Evolutionary conservation across 1,140 invertebrate genomes (phyloP).

Genomic region (Cyphomyrmex costatus): DNA sequence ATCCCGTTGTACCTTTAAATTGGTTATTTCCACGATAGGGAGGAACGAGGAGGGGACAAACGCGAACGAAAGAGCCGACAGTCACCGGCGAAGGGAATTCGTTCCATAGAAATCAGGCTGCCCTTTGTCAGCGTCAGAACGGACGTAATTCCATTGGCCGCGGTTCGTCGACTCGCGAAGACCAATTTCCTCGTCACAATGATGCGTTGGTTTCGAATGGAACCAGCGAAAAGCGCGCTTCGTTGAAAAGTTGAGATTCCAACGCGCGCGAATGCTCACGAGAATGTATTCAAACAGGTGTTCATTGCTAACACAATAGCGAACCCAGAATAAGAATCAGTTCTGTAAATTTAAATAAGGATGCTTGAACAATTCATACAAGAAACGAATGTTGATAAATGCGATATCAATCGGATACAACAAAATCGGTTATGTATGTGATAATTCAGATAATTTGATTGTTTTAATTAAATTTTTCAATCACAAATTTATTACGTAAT

Average conservation of each 20-base stretch:
- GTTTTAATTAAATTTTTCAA: too few relatives aligned
- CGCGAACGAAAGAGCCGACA: conserved; percentile 50
- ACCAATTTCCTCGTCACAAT: conserved; percentile 58
- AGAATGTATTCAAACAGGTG: conserved; percentile 13
- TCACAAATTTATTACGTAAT: not conserved
- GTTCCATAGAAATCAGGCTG: conserved; percentile 58
- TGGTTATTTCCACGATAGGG: conserved; percentile 64
- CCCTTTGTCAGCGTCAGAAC: conserved; percentile 48
- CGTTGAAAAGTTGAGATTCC: conserved; percentile 20
- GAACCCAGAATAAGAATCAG: not conserved
- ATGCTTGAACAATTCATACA: not conserved
- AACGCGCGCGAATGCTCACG: conserved; percentile 12
- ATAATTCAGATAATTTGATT: not conserved
- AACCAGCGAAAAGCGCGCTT: conserved; percentile 20
- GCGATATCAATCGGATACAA: not conserved
- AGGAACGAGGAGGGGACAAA: not conserved
- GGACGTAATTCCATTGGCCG: conserved; percentile 52
- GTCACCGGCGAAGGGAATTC: conserved; percentile 33
- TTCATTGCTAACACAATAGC: not conserved
- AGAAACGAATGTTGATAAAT: not conserved
- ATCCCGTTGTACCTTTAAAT: conserved; percentile 72
- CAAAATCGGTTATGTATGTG: not conserved
- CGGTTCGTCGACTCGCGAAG: conserved; percentile 51
- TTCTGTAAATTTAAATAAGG: conserved; percentile 2
- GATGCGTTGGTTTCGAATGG: conserved; percentile 31